Evolutionary conservation across 1,140 invertebrate genomes (phyloP), one percentile per base, ranked within the genome.

Genomic region (Telenomus remus): DNA sequence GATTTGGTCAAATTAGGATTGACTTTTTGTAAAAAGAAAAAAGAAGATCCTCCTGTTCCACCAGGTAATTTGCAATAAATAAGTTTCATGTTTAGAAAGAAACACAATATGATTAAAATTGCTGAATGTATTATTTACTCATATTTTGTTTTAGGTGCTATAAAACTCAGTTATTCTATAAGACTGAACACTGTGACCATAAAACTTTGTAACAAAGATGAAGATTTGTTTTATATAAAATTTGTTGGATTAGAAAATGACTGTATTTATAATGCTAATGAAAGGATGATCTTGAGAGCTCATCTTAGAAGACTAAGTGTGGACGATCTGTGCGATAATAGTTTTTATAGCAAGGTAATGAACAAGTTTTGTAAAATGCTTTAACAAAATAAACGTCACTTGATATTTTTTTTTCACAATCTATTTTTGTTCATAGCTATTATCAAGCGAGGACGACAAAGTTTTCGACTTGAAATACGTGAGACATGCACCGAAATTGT

Each of bases 251-350:
- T 95, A n/a, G 93, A 95, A 84, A 91, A 92, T 75, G 91, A 93
- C 88, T 93, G 92, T 80, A 90, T 94, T 55, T 93, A 94, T 80
- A 92, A 94, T 84, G 93, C 93, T n/a, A 93, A 95, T 80, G 93
- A 95, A 76, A 89, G 93, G 75, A 93, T 94, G 87, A 92, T 94
- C 19, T 89, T 95, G 63, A 89, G 93, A 64, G 89, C 91, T 39
- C 92, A 92, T 80, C 85, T 95, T 0, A 91, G 91, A 47, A 91
- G 91, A 12, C 81, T 95, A 11, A 88, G 89, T 12, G 86, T 95
- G 10, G 92, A 95, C 76, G 94, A 95, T 85, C 81, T 94, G 2
- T 91, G 91, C 33, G 91, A 93, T 64, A 90, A 92, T 43, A 94
- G 93, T n/a, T 86, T 95, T 3, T 95, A 95, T 81, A 90, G 91